Evolutionary conservation across 2,113 vertebrate genomes (phyloP), one percentile per base, ranked within the genome.

Genomic region (Halichoeres trimaculatus): DNA sequence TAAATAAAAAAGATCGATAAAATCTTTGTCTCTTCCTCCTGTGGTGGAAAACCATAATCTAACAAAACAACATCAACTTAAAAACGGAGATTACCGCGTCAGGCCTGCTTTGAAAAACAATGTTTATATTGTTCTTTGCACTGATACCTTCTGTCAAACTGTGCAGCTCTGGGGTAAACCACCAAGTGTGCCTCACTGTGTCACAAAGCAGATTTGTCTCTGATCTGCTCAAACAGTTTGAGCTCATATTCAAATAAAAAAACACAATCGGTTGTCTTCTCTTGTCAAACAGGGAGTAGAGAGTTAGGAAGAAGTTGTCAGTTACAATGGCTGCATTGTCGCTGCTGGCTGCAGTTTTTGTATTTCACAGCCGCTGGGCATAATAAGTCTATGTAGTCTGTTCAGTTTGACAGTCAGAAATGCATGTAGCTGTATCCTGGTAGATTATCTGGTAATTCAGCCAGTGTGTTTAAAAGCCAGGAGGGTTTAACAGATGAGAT

Each of bases 101-200:
- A 76, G 60, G 35, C 59, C 55, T 38, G 43, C 23, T 4, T 13
- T 40, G 9, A 40, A 45, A 45, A 19, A 45, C 43, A 45, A 45
- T 45, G 17, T 19, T 14, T 16, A 12, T 50, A 23, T 69, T 66
- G 67, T 71, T 78, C 48, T 48, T 58, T 12, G 9, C 68, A 34
- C 56, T 66, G 67, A 82, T 71, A 65, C 72, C 35, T 26, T 20
- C 56, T 85, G 66, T 74, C 69, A 56, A 9, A 53, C 38, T 63
- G 22, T 36, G 41, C 60, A 36, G 70, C 71, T 66, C 54, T n/a
- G 22, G 36, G 40, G 24, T 72, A 74, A 77, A 59, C 67, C 51
- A 24, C 20, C 41, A 23, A 64, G 23, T 53, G 45, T 66, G 51
- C 20, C 34, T 70, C 36, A 43, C 73, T 73, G 63, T 82, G 57